phyloP scores from a whole-genome alignment of 2,113 vertebrate species.

The Paraplagusia blochii region DNA sequence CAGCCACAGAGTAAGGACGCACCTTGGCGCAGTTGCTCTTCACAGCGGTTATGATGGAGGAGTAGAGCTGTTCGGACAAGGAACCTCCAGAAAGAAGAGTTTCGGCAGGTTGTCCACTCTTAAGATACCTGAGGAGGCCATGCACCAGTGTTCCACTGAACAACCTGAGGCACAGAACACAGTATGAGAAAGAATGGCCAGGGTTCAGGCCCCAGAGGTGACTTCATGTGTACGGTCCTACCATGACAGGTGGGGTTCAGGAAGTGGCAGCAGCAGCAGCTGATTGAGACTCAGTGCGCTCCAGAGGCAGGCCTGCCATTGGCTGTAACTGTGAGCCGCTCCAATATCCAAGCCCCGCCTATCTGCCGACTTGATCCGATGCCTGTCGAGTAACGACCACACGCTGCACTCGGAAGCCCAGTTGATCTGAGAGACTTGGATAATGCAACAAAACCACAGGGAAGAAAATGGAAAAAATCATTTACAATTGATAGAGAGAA shows the following conservation, averaged over 20 bases:
- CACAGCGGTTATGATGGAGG: constrained; percentile 51
- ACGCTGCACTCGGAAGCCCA: constrained; percentile 48
- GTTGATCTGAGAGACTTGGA: constrained; percentile 37
- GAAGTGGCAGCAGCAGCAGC: constrained; percentile 80
- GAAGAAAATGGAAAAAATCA: background rate
- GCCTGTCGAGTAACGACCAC: constrained; percentile 32
- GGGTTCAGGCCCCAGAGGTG: background rate
- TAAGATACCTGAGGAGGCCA: constrained; percentile 73
- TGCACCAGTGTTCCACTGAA: constrained; percentile 88
- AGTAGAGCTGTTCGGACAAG: constrained; percentile 76
- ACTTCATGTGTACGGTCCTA: constrained; percentile 55
- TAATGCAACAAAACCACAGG: background rate
- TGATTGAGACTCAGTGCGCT: constrained; percentile 85
- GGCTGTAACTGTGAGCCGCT: constrained; percentile 83
- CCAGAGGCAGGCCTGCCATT: constrained; percentile 94
- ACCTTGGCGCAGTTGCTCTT: constrained; percentile 37
- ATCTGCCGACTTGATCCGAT: constrained; percentile 57
- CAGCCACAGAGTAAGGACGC: constrained; percentile 17
- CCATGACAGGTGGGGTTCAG: constrained; percentile 81
- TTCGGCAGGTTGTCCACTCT: constrained; percentile 64
- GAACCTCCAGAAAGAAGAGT: constrained; percentile 68
- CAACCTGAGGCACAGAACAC: constrained; percentile 69
- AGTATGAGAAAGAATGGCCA: background rate
- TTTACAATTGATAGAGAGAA: background rate
- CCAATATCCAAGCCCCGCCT: constrained; percentile 73